Evolutionary conservation across 1,140 invertebrate genomes (phyloP).

Genomic region (Orchesella cincta): DNA sequence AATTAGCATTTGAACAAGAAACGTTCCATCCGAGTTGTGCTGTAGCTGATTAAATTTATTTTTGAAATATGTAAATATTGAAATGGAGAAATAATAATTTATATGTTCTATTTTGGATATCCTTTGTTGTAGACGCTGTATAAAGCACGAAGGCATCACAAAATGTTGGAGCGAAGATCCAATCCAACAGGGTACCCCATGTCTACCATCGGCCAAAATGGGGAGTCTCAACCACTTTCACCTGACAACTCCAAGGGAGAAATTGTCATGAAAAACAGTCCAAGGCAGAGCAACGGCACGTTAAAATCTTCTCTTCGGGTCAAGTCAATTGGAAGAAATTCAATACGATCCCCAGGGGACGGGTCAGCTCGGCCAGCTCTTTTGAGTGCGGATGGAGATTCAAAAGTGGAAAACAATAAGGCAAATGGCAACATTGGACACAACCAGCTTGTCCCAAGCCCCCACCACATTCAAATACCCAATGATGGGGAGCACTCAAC

Average conservation of each 20-base stretch:
- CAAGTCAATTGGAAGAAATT: neutral
- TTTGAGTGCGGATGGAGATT: neutral
- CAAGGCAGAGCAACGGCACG: neutral
- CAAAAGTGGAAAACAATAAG: neutral
- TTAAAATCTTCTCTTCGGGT: neutral
- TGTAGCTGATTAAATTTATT: too few relatives aligned
- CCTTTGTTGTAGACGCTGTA: conserved; percentile 41
- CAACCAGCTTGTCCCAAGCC: conserved; percentile 9
- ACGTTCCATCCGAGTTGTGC: too few relatives aligned
- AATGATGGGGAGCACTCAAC: neutral
- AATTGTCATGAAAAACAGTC: too few relatives aligned
- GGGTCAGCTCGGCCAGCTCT: neutral
- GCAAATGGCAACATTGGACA: neutral
- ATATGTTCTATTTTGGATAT: conserved; percentile 24
- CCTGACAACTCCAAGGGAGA: neutral
- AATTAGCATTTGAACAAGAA: too few relatives aligned
- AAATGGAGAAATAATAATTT: neutral
- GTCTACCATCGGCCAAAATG: conserved; percentile 27
- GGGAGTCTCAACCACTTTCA: conserved; percentile 6
- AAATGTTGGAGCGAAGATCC: conserved; percentile 42
- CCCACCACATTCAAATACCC: neutral
- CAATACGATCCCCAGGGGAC: neutral
- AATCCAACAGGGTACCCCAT: conserved; percentile 36
- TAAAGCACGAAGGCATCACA: conserved; percentile 44
- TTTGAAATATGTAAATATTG: neutral